Base-by-base conservation (phyloP, 2,888 invertebrate species). In the Flabesymbios commensalis region DNA sequence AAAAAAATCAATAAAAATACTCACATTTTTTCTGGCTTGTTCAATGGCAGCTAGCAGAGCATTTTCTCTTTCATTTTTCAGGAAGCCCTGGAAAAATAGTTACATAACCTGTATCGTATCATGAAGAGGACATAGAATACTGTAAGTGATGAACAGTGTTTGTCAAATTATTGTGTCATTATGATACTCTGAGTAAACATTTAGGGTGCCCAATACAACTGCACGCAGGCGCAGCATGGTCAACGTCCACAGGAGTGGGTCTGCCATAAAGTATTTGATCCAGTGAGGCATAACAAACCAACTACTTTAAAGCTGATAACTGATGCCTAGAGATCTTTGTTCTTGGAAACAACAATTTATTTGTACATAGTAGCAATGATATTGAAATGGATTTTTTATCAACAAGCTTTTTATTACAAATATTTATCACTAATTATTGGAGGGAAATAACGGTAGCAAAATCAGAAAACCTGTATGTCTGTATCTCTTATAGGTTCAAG, bases 41-140 rank as follows among this genome's bases (percentile, higher is more conserved):
- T 96, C 95, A 74, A 96, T 92, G 1, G 94, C 88, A 3, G 92
- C 90, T 19, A 96, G 84, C 74, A 97, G 90, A 0, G 93, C 93
- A 87, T 94, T 96, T 84, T 95, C 93, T 65, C 92, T 88, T 84
- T 97, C 95, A 86, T 95, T 95, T 79, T 90, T 90, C 22, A 97
- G 84, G 80, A 91, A 95, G 74, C 91, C 81, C 78, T 91, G 89
- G 65, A 94, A 54, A 54, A 52, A 28, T 32, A 66, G 55, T 41
- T 29, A 29, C 24, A 33, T 31, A 54, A 29, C 29, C 22, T 2
- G 19, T 45, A 24, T 29, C n/a, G 17, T 45, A 26, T 7, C 17
- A n/a, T n/a, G n/a, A n/a, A n/a, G n/a, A n/a, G n/a, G n/a, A n/a
- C n/a, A n/a, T n/a, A n/a, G n/a, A n/a, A n/a, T n/a, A n/a, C n/a